Evolutionary conservation across 2,797 vertebrate genomes (phyloP), one percentile per base, ranked within the genome.

Genomic region (Onychomys leucogaster): DNA sequence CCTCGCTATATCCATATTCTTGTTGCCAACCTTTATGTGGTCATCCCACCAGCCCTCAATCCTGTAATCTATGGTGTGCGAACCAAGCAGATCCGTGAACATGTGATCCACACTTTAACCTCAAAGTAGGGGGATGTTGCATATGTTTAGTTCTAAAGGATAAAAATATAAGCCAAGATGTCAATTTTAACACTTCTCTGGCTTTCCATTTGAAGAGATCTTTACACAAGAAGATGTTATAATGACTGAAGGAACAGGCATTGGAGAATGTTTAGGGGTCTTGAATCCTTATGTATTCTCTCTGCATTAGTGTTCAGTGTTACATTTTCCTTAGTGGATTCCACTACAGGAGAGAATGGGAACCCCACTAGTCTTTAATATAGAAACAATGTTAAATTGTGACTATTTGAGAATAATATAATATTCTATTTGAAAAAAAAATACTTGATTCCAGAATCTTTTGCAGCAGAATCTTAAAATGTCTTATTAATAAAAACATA

Each of bases 11-110:
- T 90, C 2, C 97, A 98, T 16, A 96, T 97, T 46, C 86, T 97
- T 29, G 37, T 97, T 55, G 97, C 96, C 13, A 97, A 96, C 41
- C 65, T 97, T 61, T 98, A 94, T 14, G 63, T 97, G 52, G 37
- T 97, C 11, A 63, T 97, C 11, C 96, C 91, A 52, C 76, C 92
- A 32, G 84, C 96, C 29, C 85, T 97, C 73, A 98, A 97, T 49
- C 97, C 92, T 55, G 12, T 98, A 4, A 92, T 97, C 29, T 97
- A 97, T 25, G 96, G 96, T 14, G 95, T 97, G 46, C 96, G 88
- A 83, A 97, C 96, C 13, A 97, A 94, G 81, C 89, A 96, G 75
- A 97, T 97, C 34, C 34, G 75, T 52, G 91, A 88, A 4, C 23
- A 8, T 21, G 96, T 96, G 27, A 5, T 96, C 1, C 43, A 16